These are phyloP conservation scores for Teleogryllus oceanicus DNA, from an alignment of 2,888 invertebrate species.

Conservation along the genomic window DNA sequence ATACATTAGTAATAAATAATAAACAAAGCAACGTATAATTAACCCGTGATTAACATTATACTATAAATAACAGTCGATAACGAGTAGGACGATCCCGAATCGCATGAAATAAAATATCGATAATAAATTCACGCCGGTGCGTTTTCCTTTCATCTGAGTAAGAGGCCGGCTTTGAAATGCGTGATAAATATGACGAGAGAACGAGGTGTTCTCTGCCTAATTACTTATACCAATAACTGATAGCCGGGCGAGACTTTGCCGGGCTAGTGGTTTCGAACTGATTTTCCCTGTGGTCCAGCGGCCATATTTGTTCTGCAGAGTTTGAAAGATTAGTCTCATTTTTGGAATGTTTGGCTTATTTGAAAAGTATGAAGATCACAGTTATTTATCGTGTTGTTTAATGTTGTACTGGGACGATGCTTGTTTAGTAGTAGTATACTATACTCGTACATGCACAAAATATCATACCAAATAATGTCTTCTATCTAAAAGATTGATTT, in stretches of 20 bases:
- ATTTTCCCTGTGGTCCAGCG: too few species aligned
- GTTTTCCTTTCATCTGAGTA: conserved; percentile 18
- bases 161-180: neutral
- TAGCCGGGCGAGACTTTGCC: neutral
- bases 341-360: too few species aligned
- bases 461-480: too few species aligned
- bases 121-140: conserved; percentile 9
- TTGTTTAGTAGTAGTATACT: too few species aligned
- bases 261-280: too few species aligned
- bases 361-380: too few species aligned
- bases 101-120: conserved; percentile 6
- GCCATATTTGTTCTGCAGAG: too few species aligned
- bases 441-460: too few species aligned
- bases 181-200: neutral
- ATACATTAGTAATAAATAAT: conserved; percentile 18
- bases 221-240: neutral
- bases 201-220: conserved; percentile 1
- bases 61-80: conserved; percentile 10
- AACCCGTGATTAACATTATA: conserved; percentile 11
- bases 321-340: too few species aligned
- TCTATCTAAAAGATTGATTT: too few species aligned
- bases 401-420: too few species aligned
- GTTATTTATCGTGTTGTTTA: too few species aligned
- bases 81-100: neutral
- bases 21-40: conserved; percentile 8